phyloP scores from a whole-genome alignment of 2,888 invertebrate genomes.

The Yponomeuta plumbellus region DNA sequence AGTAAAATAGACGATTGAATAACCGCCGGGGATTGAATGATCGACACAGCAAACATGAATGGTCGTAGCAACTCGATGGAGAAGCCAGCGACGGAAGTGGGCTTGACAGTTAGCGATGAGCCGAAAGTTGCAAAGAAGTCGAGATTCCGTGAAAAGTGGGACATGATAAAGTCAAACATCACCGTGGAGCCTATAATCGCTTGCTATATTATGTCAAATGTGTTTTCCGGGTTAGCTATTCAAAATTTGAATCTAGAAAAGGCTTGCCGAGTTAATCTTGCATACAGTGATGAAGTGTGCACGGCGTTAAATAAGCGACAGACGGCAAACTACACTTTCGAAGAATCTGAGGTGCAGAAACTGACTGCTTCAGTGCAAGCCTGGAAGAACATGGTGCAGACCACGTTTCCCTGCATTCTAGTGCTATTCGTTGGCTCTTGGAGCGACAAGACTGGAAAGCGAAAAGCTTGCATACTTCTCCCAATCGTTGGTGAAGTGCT shows the following conservation, averaged over 20 bases:
- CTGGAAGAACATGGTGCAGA: slow-evolving; percentile 76
- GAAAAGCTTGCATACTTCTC: slow-evolving; percentile 77
- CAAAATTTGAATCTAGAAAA: slow-evolving; percentile 91
- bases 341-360: slow-evolving; percentile 80
- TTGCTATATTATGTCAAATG: slow-evolving; percentile 81
- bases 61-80: slow-evolving; percentile 21
- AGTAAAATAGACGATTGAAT: slow-evolving; percentile 4
- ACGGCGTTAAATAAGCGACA: slow-evolving; percentile 83
- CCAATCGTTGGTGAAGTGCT: slow-evolving; percentile 75
- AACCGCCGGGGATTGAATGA: slow-evolving; percentile 21
- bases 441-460: slow-evolving; percentile 76
- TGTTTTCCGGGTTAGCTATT: slow-evolving; percentile 84
- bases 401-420: slow-evolving; percentile 72
- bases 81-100: slow-evolving; percentile 10
- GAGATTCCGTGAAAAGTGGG: slow-evolving; percentile 57
- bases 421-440: slow-evolving; percentile 79
- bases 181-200: slow-evolving; percentile 83
- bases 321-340: slow-evolving; percentile 80
- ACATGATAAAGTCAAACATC: slow-evolving; percentile 75
- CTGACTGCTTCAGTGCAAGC: slow-evolving; percentile 75
- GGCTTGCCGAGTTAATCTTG: slow-evolving; percentile 88
- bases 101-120: slow-evolving; percentile 42
- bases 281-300: slow-evolving; percentile 83
- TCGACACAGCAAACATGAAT: slow-evolving; percentile 12
- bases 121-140: slow-evolving; percentile 40